Percentiles rank a stretch among this genome's conserved stretches.
These are phyloP conservation scores for Drosophila pectinifera DNA, from an alignment of 1,140 invertebrate species.

Conservation along the genomic window DNA sequence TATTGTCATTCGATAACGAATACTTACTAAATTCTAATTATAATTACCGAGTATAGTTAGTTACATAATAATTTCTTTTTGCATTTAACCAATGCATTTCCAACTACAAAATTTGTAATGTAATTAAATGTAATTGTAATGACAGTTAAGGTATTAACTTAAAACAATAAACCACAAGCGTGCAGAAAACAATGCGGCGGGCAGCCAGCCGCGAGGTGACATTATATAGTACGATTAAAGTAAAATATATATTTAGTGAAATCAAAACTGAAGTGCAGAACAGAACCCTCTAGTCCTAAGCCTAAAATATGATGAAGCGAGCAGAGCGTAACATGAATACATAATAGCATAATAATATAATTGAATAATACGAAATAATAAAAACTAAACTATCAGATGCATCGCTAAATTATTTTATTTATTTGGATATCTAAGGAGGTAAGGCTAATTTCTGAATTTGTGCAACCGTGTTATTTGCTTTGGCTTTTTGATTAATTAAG, in stretches of 20 bases:
- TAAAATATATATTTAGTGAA: constrained; percentile 74
- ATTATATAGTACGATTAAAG: constrained; percentile 49
- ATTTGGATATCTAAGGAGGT: background rate
- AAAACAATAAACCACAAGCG: constrained; percentile 39
- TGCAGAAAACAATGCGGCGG: constrained; percentile 22
- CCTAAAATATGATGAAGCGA: constrained; percentile 48
- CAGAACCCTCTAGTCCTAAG: constrained; percentile 75
- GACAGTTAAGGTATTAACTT: constrained; percentile 61
- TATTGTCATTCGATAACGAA: constrained; percentile 71
- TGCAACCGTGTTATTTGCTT: no score
- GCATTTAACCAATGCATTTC: constrained; percentile 81
- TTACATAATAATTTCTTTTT: constrained; percentile 71
- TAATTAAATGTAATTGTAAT: constrained; percentile 76
- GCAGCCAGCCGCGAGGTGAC: constrained; percentile 24
- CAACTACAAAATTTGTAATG: constrained; percentile 69
- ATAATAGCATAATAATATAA: constrained; percentile 50
- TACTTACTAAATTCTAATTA: constrained; percentile 63
- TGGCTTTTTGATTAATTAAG: no score
- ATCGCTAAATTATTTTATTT: constrained; percentile 16
- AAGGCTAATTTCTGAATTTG: background rate
- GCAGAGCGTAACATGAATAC: constrained; percentile 41
- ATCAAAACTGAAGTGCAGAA: constrained; percentile 68
- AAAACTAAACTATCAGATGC: constrained; percentile 70
- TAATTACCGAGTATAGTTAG: constrained; percentile 62
- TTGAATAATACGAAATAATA: constrained; percentile 61